Percentiles rank a stretch among this genome's conserved stretches.
These are phyloP conservation scores for Euzetes globulus DNA, from an alignment of 2,888 invertebrate species.

Conservation along the genomic window DNA sequence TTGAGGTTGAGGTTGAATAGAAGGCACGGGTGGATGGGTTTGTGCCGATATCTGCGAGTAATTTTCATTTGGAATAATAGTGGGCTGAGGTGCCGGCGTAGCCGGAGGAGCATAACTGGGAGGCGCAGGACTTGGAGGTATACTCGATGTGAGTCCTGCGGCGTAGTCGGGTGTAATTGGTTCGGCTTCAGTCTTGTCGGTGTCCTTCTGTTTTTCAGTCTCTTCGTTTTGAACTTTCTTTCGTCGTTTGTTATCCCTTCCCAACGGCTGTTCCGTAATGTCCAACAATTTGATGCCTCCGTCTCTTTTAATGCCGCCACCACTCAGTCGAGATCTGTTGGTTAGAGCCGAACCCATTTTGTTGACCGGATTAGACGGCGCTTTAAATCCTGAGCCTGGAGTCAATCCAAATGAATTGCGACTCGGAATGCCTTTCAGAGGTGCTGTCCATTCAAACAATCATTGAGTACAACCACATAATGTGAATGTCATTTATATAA, in stretches of 20 bases:
- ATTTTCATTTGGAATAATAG: background rate
- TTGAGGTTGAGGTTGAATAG: slow-evolving; percentile 34
- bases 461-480: too few species aligned
- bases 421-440: slow-evolving; percentile 82
- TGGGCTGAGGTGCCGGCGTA: slow-evolving; percentile 35
- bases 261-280: slow-evolving; percentile 83
- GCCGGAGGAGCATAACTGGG: slow-evolving; percentile 35
- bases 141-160: slow-evolving; percentile 55
- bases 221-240: slow-evolving; percentile 52
- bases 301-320: slow-evolving; percentile 25
- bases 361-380: slow-evolving; percentile 1
- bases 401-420: slow-evolving; percentile 57
- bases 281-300: slow-evolving; percentile 72
- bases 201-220: slow-evolving; percentile 33
- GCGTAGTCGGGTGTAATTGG: slow-evolving; percentile 70
- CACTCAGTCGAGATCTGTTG: slow-evolving; percentile 17
- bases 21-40: too few species aligned
- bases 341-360: background rate
- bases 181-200: background rate
- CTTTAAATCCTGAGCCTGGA: slow-evolving; percentile 36
- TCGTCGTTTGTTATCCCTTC: slow-evolving; percentile 71
- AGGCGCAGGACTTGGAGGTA: slow-evolving; percentile 39
- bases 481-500: too few species aligned
- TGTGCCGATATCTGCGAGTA: slow-evolving; percentile 22
- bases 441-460: slow-evolving; percentile 56